phyloP scores from a whole-genome alignment of 2,888 invertebrate species.

The Lissocephala sabroskyi region DNA sequence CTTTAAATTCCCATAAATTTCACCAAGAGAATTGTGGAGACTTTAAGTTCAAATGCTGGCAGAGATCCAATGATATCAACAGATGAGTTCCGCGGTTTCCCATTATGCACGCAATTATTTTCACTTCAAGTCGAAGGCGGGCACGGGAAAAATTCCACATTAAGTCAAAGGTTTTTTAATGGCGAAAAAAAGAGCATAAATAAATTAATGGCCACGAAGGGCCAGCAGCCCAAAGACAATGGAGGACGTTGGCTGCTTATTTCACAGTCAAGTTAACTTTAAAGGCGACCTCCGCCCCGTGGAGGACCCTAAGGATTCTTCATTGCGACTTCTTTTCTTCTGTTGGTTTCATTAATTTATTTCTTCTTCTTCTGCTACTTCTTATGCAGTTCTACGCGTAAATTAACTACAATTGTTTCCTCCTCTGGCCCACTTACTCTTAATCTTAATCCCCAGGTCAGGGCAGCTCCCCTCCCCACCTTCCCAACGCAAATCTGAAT shows the following conservation, averaged over 20 bases:
- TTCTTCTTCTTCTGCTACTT: conserved; percentile 49
- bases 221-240: background rate
- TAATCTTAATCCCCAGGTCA: conserved; percentile 43
- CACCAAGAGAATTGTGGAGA: too few relatives aligned
- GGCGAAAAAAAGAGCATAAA: conserved; percentile 44
- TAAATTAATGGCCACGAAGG: conserved; percentile 43
- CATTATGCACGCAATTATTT: conserved; percentile 63
- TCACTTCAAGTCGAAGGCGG: conserved; percentile 17
- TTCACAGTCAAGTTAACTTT: conserved; percentile 61
- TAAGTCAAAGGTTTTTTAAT: conserved; percentile 1
- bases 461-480: too few relatives aligned
- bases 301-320: background rate
- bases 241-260: conserved; percentile 35
- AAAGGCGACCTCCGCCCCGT: conserved; percentile 47
- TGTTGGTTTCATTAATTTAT: conserved; percentile 17
- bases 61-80: conserved; percentile 41
- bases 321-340: background rate
- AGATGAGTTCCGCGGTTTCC: too few relatives aligned
- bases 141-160: background rate
- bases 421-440: conserved; percentile 45
- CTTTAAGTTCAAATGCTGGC: too few relatives aligned
- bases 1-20: too few relatives aligned
- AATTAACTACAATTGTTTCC: conserved; percentile 59
- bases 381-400: conserved; percentile 55
- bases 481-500: conserved; percentile 12